Base-by-base conservation (phyloP, 2,113 vertebrate genomes). In the Pygoscelis antarcticus region DNA sequence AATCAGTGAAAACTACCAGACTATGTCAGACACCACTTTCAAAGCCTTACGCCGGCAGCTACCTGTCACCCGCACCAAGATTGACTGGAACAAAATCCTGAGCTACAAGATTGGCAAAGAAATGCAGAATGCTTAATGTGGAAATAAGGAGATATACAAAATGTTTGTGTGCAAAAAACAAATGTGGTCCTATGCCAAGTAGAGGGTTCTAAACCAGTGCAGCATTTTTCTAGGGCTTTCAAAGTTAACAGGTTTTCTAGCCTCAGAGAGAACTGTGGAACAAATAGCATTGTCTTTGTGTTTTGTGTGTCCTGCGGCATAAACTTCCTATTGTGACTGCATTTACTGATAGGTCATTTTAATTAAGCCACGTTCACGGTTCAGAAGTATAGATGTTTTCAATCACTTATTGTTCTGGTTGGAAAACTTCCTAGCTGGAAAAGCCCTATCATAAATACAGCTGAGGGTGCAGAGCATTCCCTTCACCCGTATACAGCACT, bases 1-100 rank as follows among this genome's bases (percentile, higher is more conserved):
- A 40, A 99, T 99, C 98, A 99, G 98, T 71, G 99, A 99, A 86
- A 99, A 99, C 98, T 99, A 99, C 96, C 99, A 99, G 98, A 99
- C 99, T 32, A 99, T 99, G 99, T 99, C 99, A 69, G 99, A 99
- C 96, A 99, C 99, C 98, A 99, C 99, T 36, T 99, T 99, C 98
- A 99, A 99, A 97, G 99, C 99, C 97, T 98, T 99, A 96, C 99
- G 99, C 95, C 98, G 99, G 95, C 99, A 99, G 96, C 99, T 99
- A 47, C 99, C 99, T 0, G 99, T 99, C 96, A 99, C 99, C 93
- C 99, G 99, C 97, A 99, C 99, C 98, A 99, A 99, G 98, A 99
- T 99, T 21, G 99, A 99, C 98, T 99, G 99, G 99, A 99, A 99
- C 99, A 99, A 99, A 98, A 99, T 99, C 98, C 99, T 99, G 96